Base-by-base conservation (phyloP, 2,113 vertebrate species). In the Oceanites oceanicus region DNA sequence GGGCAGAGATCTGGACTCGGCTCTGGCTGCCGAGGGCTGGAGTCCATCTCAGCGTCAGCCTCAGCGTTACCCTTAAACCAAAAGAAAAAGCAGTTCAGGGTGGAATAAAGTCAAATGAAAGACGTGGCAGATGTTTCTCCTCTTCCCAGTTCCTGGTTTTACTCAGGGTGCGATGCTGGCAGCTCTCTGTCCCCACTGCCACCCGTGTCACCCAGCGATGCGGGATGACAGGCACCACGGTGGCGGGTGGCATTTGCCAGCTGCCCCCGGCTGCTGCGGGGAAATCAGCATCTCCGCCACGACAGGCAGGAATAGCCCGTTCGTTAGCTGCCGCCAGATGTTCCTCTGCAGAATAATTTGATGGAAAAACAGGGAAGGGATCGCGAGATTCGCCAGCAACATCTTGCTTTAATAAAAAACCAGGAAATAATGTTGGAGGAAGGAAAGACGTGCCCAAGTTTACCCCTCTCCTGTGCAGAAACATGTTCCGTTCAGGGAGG, bases 121-220 rank as follows among this genome's bases (percentile, higher is more conserved):
- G 90, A 95, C 71, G 66, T 95, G 95, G 95, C 93, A 95, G 88
- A 81, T 66, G 81, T 53, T 94, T 42, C 74, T 82, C 23, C 63
- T 83, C 94, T 92, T 58, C 63, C 23, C 76, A 7, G 52, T 44
- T 70, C 78, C 78, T 5, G 0, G 4, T 13, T 53, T 7, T 23
- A 1, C 3, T 0, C 1, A 3, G 65, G 59, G 15, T n/a, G 1
- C 0, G 2, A 3, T 0, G 40, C 74, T 25, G 44, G 0, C 0
- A 1, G 47, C 61, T 76, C 30, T 65, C 61, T 0, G 0, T 50
- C 74, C 88, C 59, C 1, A 0, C 61, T 61, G 77, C 36, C 30
- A 3, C 61, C 70, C 2, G 3, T 78, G 92, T 49, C 80, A 45
- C 73, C 84, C 13, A 1, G 15, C 2, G 6, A 52, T 34, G 1